phyloP scores from a whole-genome alignment of 1,140 invertebrate genomes.

The Hypothenemus hampei region DNA sequence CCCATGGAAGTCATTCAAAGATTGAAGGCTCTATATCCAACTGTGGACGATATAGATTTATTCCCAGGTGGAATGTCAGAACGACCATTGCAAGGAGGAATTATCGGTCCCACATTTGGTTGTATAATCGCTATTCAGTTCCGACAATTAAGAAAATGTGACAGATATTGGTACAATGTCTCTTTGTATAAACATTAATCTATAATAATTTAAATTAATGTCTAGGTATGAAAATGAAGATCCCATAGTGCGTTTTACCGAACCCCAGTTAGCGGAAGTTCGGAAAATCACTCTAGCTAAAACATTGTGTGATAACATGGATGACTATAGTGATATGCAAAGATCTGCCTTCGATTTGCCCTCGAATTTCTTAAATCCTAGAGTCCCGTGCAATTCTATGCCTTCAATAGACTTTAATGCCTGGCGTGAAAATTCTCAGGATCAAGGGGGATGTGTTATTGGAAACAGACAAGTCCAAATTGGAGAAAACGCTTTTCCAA shows the following conservation, averaged over 20 bases:
- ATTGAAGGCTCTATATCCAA: conserved; percentile 74
- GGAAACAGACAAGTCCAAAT: conserved; percentile 67
- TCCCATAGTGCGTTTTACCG: conserved; percentile 74
- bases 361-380: conserved; percentile 81
- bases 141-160: conserved; percentile 83
- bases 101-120: conserved; percentile 92
- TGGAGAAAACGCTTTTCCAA: conserved; percentile 76
- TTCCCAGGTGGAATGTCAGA: conserved; percentile 92
- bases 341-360: conserved; percentile 82
- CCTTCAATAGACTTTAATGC: conserved; percentile 73
- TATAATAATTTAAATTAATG: neutral
- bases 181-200: neutral
- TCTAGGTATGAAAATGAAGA: conserved; percentile 85
- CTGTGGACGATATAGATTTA: conserved; percentile 90
- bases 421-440: conserved; percentile 66
- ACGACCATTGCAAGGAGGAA: conserved; percentile 73
- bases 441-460: conserved; percentile 69
- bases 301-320: conserved; percentile 90
- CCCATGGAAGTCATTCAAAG: conserved; percentile 76
- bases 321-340: conserved; percentile 78
- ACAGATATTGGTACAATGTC: conserved; percentile 74
- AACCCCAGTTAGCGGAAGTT: conserved; percentile 86
- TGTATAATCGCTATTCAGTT: conserved; percentile 96
- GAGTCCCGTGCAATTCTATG: conserved; percentile 72
- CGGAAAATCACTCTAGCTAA: conserved; percentile 85